phyloP scores from a whole-genome alignment of 2,888 invertebrate genomes.

The Eubasilissa splendida region DNA sequence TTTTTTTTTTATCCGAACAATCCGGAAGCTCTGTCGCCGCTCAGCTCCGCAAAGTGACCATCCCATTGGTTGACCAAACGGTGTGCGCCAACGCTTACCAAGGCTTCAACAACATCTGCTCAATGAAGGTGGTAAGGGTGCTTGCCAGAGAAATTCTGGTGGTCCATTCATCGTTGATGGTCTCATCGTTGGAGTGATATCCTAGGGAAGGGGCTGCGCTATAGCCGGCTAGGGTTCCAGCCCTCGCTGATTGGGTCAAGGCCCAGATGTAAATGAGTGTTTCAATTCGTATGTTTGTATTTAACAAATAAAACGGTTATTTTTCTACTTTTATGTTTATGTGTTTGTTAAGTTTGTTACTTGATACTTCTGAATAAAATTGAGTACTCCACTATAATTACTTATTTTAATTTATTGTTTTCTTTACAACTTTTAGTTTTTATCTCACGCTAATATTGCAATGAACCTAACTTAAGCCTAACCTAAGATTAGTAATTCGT shows the following conservation, averaged over 20 bases:
- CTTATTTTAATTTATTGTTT: too few relatives aligned
- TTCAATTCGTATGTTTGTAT: too few relatives aligned
- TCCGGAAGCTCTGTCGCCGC: constrained; percentile 61
- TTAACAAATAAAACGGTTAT: too few relatives aligned
- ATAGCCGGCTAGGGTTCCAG: constrained; percentile 62
- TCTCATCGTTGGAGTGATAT: constrained; percentile 67
- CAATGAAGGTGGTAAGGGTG: constrained; percentile 67
- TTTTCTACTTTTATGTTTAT: too few relatives aligned
- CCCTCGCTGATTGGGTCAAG: constrained; percentile 61
- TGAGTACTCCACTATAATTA: too few relatives aligned
- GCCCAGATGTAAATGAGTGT: constrained; percentile 21
- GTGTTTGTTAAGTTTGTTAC: too few relatives aligned
- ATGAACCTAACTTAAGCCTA: too few relatives aligned
- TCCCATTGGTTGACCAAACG: constrained; percentile 65
- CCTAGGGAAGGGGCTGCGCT: constrained; percentile 71
- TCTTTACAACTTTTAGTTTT: too few relatives aligned
- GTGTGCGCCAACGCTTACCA: constrained; percentile 67
- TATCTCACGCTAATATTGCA: too few relatives aligned
- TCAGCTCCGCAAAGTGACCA: constrained; percentile 65
- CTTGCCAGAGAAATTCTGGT: constrained; percentile 75
- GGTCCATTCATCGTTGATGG: constrained; percentile 71
- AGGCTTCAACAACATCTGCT: constrained; percentile 63
- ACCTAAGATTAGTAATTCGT: too few relatives aligned
- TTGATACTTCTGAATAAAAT: too few relatives aligned
- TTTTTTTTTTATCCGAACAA: not conserved